Percentiles rank a stretch among this genome's conserved stretches.
Evolutionary conservation across 2,113 vertebrate species (phyloP).

Genomic region (Panurus biarmicus): DNA sequence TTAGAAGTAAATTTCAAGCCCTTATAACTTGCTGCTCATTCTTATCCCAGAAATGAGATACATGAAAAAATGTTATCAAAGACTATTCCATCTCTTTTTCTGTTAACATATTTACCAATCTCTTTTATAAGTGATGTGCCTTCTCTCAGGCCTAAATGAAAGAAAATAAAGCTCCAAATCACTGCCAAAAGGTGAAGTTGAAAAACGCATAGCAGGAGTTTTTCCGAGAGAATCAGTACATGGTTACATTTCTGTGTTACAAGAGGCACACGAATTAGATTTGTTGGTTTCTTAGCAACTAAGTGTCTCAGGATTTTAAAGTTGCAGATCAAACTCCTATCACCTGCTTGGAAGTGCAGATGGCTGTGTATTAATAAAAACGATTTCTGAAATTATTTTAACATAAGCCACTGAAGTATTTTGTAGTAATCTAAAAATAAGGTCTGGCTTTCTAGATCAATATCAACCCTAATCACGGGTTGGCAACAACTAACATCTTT

Average conservation of each 20-base stretch:
- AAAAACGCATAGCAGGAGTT: background rate
- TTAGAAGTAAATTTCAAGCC: slow-evolving; percentile 56
- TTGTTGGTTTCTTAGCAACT: slow-evolving; percentile 71
- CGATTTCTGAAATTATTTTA: slow-evolving; percentile 41
- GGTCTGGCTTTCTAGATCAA: slow-evolving; percentile 11
- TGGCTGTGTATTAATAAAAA: slow-evolving; percentile 50
- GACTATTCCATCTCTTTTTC: background rate
- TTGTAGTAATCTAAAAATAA: background rate
- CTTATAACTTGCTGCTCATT: slow-evolving; percentile 33
- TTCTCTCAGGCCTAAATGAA: slow-evolving; percentile 9
- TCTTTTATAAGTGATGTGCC: background rate
- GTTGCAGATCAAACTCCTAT: slow-evolving; percentile 45
- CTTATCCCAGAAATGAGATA: slow-evolving; percentile 38
- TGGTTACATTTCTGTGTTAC: slow-evolving; percentile 55
- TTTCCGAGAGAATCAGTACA: slow-evolving; percentile 18
- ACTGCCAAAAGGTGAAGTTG: background rate
- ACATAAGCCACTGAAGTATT: background rate
- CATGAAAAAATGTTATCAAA: slow-evolving; percentile 33
- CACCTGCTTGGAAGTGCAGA: slow-evolving; percentile 52
- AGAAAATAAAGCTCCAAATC: slow-evolving; percentile 45
- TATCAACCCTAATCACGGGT: slow-evolving; percentile 20
- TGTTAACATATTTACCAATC: slow-evolving; percentile 20
- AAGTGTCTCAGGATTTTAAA: slow-evolving; percentile 42
- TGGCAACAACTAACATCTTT: slow-evolving; percentile 4
- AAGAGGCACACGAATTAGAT: slow-evolving; percentile 50